Base-by-base conservation (phyloP, 2,888 invertebrate species). In the Chorisops tibialis region DNA sequence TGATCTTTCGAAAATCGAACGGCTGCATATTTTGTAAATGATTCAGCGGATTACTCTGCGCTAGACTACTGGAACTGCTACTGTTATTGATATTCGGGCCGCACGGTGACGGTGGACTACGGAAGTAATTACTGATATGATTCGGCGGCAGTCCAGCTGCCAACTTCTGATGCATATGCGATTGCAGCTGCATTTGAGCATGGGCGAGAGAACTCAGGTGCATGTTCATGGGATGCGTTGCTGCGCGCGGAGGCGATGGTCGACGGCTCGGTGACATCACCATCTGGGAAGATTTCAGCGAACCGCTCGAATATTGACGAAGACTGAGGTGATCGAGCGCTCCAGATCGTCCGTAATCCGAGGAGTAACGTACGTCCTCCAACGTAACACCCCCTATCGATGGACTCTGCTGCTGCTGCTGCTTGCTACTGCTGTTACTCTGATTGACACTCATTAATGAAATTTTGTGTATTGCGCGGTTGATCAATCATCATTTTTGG, bases 21-120 rank as follows among this genome's bases (percentile, higher is more conserved):
- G 96, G 95, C 74, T 96, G 95, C 95, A 96, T 95, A 71, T 89
- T 95, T 79, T 95, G 94, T 50, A 96, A 81, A 70, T 92, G 87
- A 76, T 90, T 93, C 66, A 96, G 80, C 3, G 96, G 95, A 79
- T 86, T 86, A 72, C 84, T 81, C 50, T 69, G 66, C 74, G 71
- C 70, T 77, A 72, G 66, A 50, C 50, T 39, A 11, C 47, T 45
- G 11, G 59, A 56, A 14, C 59, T 49, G n/a, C 64, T 63, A 24
- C 61, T 24, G n/a, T 59, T 59, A 48, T 61, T 63, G 22, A 51
- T 64, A 38, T 11, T 49, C 4, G 54, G 41, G 12, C 43, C 56
- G 2, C 66, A 64, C n/a, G 74, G 72, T n/a, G 74, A 72, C 43
- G 74, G 69, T 62, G 74, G 74, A 67, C 71, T 75, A 50, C 75